Percentiles rank a stretch among this genome's conserved stretches.
These are phyloP conservation scores for Cartodere bifasciata DNA, from an alignment of 2,888 invertebrate genomes.

Conservation along the genomic window DNA sequence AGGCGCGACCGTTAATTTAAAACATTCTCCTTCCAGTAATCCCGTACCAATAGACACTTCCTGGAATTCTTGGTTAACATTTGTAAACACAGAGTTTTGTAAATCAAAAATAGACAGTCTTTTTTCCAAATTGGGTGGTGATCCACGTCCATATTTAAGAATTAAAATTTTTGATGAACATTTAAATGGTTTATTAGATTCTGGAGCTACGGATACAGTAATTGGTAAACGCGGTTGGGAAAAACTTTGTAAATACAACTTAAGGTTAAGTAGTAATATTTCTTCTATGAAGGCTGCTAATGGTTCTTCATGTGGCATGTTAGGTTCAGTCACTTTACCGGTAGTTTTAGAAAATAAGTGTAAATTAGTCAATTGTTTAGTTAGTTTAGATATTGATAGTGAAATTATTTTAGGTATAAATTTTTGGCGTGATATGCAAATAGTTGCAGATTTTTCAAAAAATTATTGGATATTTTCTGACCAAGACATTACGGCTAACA, in stretches of 20 bases:
- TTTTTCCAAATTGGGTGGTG: no score
- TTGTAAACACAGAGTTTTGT: no score
- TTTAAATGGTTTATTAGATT: conserved; percentile 1
- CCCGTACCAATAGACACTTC: no score
- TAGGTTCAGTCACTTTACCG: conserved; percentile 1
- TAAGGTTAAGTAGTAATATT: not conserved
- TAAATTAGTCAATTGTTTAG: not conserved
- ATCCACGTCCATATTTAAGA: conserved; percentile 2
- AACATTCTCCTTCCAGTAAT: no score
- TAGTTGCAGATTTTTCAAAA: conserved; percentile 3
- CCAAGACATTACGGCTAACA: no score
- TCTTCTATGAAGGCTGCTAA: conserved; percentile 1
- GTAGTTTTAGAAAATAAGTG: not conserved
- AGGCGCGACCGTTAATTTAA: no score
- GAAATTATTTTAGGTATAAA: conserved; percentile 4
- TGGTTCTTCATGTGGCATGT: not conserved
- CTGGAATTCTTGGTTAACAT: no score
- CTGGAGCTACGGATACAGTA: conserved; percentile 1
- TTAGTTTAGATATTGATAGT: not conserved
- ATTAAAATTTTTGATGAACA: not conserved
- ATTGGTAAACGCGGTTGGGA: not conserved
- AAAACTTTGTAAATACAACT: conserved; percentile 1
- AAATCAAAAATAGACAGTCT: no score
- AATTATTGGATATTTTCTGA: no score
- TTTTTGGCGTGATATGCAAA: not conserved